phyloP scores from a whole-genome alignment of 2,888 invertebrate species.

The Sylvicola cinctus region DNA sequence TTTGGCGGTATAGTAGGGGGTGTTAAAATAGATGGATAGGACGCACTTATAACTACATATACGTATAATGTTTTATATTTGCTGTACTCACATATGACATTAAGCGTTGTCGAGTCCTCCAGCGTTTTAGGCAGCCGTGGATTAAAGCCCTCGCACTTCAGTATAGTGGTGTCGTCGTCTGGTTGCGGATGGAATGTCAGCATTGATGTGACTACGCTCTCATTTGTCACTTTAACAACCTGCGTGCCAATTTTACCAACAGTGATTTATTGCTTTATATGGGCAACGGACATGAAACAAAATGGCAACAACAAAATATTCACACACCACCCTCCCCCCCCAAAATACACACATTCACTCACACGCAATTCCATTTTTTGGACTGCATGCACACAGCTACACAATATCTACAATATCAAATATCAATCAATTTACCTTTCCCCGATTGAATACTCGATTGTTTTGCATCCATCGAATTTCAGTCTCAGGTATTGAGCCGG shows the following conservation, averaged over 20 bases:
- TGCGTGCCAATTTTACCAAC: slow-evolving; percentile 14
- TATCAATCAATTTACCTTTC: slow-evolving; percentile 36
- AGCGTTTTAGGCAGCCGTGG: slow-evolving; percentile 52
- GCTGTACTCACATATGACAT: slow-evolving; percentile 69
- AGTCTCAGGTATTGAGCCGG: slow-evolving; percentile 72
- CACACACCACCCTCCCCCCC: slow-evolving; percentile 1
- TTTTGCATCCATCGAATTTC: slow-evolving; percentile 70
- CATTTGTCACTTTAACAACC: slow-evolving; percentile 42
- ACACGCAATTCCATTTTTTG: background rate
- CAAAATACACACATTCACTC: no score
- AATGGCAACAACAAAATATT: background rate
- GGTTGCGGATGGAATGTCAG: slow-evolving; percentile 63
- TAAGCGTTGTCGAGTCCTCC: slow-evolving; percentile 63
- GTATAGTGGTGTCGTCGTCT: slow-evolving; percentile 63
- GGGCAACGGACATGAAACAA: background rate
- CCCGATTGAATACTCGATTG: slow-evolving; percentile 51
- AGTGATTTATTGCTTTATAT: slow-evolving; percentile 3
- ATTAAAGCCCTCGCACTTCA: slow-evolving; percentile 75
- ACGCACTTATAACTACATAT: no score
- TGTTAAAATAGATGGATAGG: no score
- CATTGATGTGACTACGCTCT: slow-evolving; percentile 53
- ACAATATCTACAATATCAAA: no score
- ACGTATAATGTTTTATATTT: no score
- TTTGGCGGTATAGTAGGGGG: no score
- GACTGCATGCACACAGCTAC: no score